Percentiles rank a stretch among this genome's conserved stretches.
Conservation (phyloP, 64 coral and sea anemone species). For the Actinia tenebrosa region DNA sequence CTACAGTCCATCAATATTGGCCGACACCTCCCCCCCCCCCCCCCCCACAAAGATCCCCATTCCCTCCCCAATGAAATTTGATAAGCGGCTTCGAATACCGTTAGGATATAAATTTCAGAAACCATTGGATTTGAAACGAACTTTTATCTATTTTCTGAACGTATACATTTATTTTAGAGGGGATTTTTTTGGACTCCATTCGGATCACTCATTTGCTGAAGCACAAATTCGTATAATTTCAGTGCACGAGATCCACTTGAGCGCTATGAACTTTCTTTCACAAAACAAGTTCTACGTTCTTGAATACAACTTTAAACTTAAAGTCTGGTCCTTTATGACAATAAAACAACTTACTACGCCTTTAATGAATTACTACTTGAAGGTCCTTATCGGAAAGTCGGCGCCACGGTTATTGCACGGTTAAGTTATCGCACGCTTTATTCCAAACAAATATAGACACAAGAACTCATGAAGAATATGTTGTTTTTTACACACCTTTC, state of each 20-base stretch:
- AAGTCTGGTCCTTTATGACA: too few relatives aligned
- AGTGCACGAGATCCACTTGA: neutral
- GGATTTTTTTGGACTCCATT: neutral
- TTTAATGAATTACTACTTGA: too few relatives aligned
- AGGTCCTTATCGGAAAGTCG: too few relatives aligned
- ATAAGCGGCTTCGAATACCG: neutral
- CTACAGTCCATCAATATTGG: too few relatives aligned
- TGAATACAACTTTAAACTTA: too few relatives aligned
- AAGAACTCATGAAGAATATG: neutral
- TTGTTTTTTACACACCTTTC: constrained; percentile 39
- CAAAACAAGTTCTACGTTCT: too few relatives aligned
- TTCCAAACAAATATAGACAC: too few relatives aligned
- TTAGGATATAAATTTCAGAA: neutral
- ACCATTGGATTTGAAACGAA: neutral
- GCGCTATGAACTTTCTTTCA: neutral
- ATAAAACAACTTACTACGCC: too few relatives aligned
- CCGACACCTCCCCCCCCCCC: too few relatives aligned
- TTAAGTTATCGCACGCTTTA: too few relatives aligned
- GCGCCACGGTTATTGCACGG: too few relatives aligned
- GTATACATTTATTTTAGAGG: too few relatives aligned
- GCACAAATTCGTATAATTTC: neutral
- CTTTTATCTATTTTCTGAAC: neutral
- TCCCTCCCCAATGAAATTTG: neutral
- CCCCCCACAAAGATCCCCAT: neutral
- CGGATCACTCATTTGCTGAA: neutral